Base-by-base conservation (phyloP, 2,113 vertebrate genomes). In the Dermatemys mawii region DNA sequence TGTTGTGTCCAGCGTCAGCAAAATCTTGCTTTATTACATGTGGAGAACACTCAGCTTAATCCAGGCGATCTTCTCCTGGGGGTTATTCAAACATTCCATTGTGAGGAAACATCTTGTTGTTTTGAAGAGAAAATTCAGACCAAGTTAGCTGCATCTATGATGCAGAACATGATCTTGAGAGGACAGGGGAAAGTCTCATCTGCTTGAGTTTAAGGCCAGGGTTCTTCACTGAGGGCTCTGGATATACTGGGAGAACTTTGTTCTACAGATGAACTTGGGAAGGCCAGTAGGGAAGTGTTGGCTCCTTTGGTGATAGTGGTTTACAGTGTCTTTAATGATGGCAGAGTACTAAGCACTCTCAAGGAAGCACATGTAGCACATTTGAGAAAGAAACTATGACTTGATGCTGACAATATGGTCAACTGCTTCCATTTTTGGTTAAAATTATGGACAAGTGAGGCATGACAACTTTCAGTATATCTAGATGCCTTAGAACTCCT, bases 11-110 rank as follows among this genome's bases (percentile, higher is more conserved):
- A 90, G 2, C 67, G 90, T 32, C 22, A 81, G 81, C 81, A 88
- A 92, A 90, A 88, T 12, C 2, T 78, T 85, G 76, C 83, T 51
- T 81, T 85, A 83, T 83, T 81, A 54, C n/a, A 55, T 57, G 81
- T 81, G 81, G 86, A 75, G 84, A 93, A 94, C 48, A 91, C 57
- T 10, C 83, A 41, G 29, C 57, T 91, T 90, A 76, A 93, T 86
- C 88, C 86, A 84, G 88, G 32, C 16, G 92, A 75, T 92, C 89
- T 84, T 90, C 83, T 87, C 46, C 75, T 91, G 92, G 90, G 84
- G 6, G 54, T 78, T 84, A 88, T 86, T 93, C 84, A 80, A 86
- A 80, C 44, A 26, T 63, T 93, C 54, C n/a, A 55, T 35, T 63
- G 32, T 63, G 14, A 35, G 57, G 57, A 63, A 32, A 63, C 57